A percentile compares a stretch with the other conserved stretches of the same genome.
phyloP scores from a whole-genome alignment of 2,113 vertebrate genomes.

The Larimichthys polyactis region DNA sequence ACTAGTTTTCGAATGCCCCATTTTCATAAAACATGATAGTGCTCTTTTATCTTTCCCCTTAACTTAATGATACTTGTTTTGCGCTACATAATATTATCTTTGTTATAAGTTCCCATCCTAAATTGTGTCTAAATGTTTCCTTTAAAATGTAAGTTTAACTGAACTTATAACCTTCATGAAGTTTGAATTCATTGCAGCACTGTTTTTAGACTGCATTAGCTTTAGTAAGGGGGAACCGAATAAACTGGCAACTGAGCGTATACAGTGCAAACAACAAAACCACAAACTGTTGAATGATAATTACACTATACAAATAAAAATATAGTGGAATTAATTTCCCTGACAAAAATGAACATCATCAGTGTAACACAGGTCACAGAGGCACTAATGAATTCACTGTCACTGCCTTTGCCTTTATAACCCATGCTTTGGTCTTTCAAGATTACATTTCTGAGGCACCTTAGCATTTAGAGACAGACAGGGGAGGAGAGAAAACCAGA shows the following conservation, averaged over 20 bases:
- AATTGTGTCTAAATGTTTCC: not conserved
- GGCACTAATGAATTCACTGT: not conserved
- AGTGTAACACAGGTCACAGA: not conserved
- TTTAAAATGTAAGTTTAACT: too few relatives aligned
- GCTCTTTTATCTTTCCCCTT: not conserved
- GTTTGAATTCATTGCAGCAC: too few relatives aligned
- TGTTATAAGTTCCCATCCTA: not conserved
- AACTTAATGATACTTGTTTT: not conserved
- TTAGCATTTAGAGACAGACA: too few relatives aligned
- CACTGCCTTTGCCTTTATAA: not conserved
- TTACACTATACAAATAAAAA: not conserved
- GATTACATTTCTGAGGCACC: too few relatives aligned
- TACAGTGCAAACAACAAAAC: not conserved
- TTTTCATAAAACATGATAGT: not conserved
- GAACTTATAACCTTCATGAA: not conserved
- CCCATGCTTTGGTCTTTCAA: not conserved
- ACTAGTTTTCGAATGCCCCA: not conserved
- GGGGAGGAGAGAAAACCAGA: too few relatives aligned
- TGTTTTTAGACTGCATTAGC: not conserved
- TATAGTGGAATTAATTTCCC: not conserved
- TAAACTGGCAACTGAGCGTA: not conserved
- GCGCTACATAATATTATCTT: not conserved
- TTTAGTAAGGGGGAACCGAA: not conserved
- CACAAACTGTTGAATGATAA: not conserved
- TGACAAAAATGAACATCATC: not conserved